phyloP scores from a whole-genome alignment of 2,888 invertebrate genomes.

The Schizaphis graminum region DNA sequence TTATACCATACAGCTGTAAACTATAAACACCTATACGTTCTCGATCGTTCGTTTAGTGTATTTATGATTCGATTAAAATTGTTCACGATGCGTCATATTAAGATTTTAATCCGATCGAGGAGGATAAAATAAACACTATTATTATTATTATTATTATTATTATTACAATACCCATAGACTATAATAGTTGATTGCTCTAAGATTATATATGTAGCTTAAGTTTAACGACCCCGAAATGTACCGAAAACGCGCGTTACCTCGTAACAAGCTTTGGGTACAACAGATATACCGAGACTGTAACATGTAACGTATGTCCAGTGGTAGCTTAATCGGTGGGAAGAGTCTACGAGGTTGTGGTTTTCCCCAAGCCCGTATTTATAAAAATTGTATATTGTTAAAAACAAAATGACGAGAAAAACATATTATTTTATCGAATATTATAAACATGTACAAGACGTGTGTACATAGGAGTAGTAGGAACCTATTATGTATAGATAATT shows the following conservation, averaged over 20 bases:
- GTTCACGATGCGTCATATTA: conserved; percentile 6
- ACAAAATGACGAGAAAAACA: no score
- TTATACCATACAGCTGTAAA: background rate
- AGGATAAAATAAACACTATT: conserved; percentile 27
- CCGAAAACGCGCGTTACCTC: background rate
- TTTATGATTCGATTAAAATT: conserved; percentile 61
- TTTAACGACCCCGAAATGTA: background rate
- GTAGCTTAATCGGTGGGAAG: no score
- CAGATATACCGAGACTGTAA: background rate
- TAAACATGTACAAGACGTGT: no score
- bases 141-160: background rate
- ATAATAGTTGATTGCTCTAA: background rate
- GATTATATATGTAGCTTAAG: background rate
- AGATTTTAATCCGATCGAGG: conserved; percentile 49
- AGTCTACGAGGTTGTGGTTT: no score
- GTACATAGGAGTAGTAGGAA: no score
- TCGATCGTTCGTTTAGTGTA: background rate
- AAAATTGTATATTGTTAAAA: no score
- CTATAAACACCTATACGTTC: background rate
- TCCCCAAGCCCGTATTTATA: no score
- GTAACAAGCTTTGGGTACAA: background rate
- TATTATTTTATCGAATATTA: no score
- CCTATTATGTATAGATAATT: no score
- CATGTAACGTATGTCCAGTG: no score
- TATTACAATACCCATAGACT: background rate